Conservation (phyloP, 1,140 invertebrate species). For the Sinella curviseta region DNA sequence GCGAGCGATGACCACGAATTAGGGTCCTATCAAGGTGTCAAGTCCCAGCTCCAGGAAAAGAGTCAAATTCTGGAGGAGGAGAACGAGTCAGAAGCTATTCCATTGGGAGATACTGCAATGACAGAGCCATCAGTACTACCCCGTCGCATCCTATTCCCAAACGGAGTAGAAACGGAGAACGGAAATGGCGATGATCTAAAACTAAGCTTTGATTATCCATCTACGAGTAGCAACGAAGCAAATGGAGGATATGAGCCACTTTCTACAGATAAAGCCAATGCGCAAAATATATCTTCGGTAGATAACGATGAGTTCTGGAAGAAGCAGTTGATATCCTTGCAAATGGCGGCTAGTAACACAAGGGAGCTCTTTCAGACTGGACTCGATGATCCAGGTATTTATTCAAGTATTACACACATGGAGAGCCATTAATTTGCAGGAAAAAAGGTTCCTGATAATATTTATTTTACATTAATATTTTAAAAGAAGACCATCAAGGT, state of each 20-base stretch:
- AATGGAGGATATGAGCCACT: too few relatives aligned
- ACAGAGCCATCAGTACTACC: neutral
- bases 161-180: neutral
- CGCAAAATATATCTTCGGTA: too few relatives aligned
- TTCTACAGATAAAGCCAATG: too few relatives aligned
- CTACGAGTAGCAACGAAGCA: neutral
- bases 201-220: neutral
- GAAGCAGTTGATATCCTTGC: slow-evolving; percentile 33
- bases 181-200: neutral
- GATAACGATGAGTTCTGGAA: slow-evolving; percentile 41
- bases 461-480: neutral
- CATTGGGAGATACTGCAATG: neutral
- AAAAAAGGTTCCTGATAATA: neutral
- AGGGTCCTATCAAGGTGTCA: neutral
- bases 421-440: neutral
- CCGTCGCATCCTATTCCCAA: neutral
- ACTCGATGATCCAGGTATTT: neutral
- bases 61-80: neutral
- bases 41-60: neutral
- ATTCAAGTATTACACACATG: neutral
- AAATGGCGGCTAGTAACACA: slow-evolving; percentile 35
- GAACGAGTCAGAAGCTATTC: neutral
- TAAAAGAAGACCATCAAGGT: neutral
- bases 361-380: slow-evolving; percentile 23
- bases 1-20: slow-evolving; percentile 3